Evolutionary conservation across 2,888 invertebrate genomes (phyloP).

Genomic region (Drosophila falleni): DNA sequence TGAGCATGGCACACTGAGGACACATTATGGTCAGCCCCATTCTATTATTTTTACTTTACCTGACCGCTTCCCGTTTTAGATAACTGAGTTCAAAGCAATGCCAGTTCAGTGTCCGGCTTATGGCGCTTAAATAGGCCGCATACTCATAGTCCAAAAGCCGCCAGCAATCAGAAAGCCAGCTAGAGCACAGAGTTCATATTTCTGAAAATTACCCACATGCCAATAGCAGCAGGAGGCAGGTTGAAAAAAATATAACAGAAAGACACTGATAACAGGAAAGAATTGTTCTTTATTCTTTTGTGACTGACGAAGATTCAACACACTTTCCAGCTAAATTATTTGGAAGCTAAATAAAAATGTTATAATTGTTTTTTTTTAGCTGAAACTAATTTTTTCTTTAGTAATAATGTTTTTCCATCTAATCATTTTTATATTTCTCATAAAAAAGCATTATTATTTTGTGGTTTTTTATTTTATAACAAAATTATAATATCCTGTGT

Average conservation of each 20-base stretch:
- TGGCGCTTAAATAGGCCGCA: slow-evolving; percentile 47
- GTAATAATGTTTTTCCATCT: not conserved
- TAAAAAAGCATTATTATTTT: too few species aligned
- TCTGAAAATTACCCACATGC: slow-evolving; percentile 65
- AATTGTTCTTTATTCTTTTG: not conserved
- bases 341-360: too few species aligned
- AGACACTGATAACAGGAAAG: slow-evolving; percentile 17
- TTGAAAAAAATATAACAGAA: slow-evolving; percentile 11
- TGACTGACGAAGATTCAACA: not conserved
- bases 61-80: slow-evolving; percentile 38
- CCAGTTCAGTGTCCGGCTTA: slow-evolving; percentile 33
- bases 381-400: not conserved
- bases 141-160: slow-evolving; percentile 13
- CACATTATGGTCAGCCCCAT: slow-evolving; percentile 35
- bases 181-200: slow-evolving; percentile 48
- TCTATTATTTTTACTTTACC: slow-evolving; percentile 45
- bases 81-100: slow-evolving; percentile 40
- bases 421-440: too few species aligned
- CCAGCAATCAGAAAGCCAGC: slow-evolving; percentile 55
- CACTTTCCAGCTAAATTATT: not conserved
- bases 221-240: slow-evolving; percentile 23
- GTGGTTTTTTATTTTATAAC: too few species aligned
- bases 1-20: not conserved
- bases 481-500: too few species aligned
- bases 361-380: not conserved